A percentile compares a stretch with the other conserved stretches of the same genome.
phyloP scores from a whole-genome alignment of 2,797 vertebrate species.

The Characodon lateralis region DNA sequence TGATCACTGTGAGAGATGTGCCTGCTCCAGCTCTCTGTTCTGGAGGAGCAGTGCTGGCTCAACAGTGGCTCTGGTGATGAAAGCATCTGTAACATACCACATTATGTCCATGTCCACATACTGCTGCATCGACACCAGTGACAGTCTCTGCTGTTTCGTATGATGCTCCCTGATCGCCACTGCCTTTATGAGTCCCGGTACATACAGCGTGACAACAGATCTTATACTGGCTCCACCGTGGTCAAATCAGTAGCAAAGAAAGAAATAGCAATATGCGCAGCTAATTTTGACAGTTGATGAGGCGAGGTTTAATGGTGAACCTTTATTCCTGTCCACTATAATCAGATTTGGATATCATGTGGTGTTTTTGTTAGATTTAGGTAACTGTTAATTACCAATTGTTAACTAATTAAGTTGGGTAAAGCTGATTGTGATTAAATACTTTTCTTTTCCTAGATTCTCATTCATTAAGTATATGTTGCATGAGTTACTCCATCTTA shows the following conservation, averaged over 20 bases:
- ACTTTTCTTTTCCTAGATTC: too few relatives aligned
- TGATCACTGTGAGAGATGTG: constrained; percentile 62
- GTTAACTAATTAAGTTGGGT: too few relatives aligned
- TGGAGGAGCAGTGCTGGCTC: constrained; percentile 44
- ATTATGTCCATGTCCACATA: constrained; percentile 47
- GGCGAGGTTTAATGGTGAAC: neutral
- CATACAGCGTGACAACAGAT: neutral
- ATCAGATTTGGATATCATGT: too few relatives aligned
- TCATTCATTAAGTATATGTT: too few relatives aligned
- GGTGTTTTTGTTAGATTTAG: neutral
- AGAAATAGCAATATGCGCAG: neutral
- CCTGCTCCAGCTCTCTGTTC: constrained; percentile 62
- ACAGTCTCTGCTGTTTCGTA: constrained; percentile 29
- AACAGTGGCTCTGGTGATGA: constrained; percentile 53
- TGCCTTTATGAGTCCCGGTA: constrained; percentile 16
- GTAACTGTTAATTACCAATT: too few relatives aligned
- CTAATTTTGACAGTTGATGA: neutral
- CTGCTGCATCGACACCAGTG: constrained; percentile 9
- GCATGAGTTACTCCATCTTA: neutral
- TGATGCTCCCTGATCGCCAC: constrained; percentile 27
- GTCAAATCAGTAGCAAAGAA: constrained; percentile 6
- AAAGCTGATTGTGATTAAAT: too few relatives aligned
- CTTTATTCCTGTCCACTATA: too few relatives aligned
- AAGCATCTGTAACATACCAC: constrained; percentile 56
- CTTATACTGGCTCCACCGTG: neutral